These are phyloP conservation scores for Bergia puertoricense DNA, from an alignment of 92 coral and sea anemone species.

Conservation along the genomic window DNA sequence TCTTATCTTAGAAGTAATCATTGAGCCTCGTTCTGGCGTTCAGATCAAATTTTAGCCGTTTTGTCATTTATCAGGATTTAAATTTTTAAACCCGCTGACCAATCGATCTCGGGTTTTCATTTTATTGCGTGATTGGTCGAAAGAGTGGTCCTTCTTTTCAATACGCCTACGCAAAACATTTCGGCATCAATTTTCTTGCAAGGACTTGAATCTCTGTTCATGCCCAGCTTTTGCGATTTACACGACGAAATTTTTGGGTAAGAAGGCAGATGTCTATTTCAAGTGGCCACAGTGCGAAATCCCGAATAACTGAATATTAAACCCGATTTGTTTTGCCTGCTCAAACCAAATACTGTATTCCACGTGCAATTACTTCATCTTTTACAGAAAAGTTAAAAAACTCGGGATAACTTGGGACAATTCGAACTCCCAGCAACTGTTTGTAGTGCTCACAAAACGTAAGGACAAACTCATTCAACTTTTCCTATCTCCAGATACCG, in stretches of 20 bases:
- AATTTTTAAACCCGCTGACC: constrained; percentile 20
- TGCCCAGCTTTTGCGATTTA: too few relatives aligned
- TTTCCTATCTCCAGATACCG: too few relatives aligned
- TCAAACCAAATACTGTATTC: too few relatives aligned
- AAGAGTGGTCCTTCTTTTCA: background rate
- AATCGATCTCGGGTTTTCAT: background rate
- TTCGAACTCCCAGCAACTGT: too few relatives aligned
- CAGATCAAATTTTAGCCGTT: background rate
- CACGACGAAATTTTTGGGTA: background rate
- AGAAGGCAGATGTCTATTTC: background rate
- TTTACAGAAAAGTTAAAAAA: too few relatives aligned
- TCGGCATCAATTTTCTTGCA: background rate
- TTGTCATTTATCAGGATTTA: background rate
- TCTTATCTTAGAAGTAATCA: background rate
- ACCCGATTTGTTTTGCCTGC: too few relatives aligned
- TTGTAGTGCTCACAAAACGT: too few relatives aligned
- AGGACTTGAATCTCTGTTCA: too few relatives aligned
- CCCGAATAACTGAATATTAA: background rate
- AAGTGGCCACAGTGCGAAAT: background rate
- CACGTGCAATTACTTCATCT: too few relatives aligned
- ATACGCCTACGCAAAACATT: background rate
- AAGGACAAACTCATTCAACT: too few relatives aligned
- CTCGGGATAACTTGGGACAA: too few relatives aligned
- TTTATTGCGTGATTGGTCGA: background rate
- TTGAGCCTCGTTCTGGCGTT: constrained; percentile 7